Base-by-base conservation (phyloP, 2,113 vertebrate species). In the Galbula dea region DNA sequence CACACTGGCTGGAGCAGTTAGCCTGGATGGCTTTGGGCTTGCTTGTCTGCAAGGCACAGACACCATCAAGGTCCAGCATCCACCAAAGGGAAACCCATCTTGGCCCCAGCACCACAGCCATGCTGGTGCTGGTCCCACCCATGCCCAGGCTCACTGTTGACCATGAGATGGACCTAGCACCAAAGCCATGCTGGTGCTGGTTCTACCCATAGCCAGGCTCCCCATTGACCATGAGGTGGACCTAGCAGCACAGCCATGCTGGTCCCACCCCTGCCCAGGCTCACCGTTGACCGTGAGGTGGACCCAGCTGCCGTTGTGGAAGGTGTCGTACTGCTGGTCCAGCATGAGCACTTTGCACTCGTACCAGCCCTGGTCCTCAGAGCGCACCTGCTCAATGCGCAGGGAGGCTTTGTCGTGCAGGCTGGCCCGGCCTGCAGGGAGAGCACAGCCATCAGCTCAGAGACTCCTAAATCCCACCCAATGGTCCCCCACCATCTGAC, bases 251-350 rank as follows among this genome's bases (percentile, higher is more conserved):
- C 4, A 9, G 45, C 4, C 9, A 36, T 1, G 19, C 55, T 3
- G 0, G 32, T 7, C 55, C 32, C 19, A 39, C 36, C 68, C 41
- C 36, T 13, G 14, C 5, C 2, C 20, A 5, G 37, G 19, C 76
- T 98, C 95, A 99, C 99, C 99, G 1, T 99, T 99, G 97, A 99
- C 99, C 30, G 99, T 99, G 96, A 99, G 99, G 92, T 99, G 99
- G 86, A 99, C 99, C 99, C 99, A 99, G 98, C 99, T 99, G 98
- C 99, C 99, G 7, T 99, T 99, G 97, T 99, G 98, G 97, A 99
- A 99, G 97, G 99, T 99, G 97, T 99, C 99, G 90, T 98, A 99
- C 97, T 99, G 99, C 96, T 99, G 99, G 96, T 99, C 99, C 98
- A 99, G 97, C 98, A 98, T 99, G 97, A 99, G 99, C 89, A 99